Evolutionary conservation across 2,797 vertebrate species (phyloP).

Genomic region (Anableps anableps): DNA sequence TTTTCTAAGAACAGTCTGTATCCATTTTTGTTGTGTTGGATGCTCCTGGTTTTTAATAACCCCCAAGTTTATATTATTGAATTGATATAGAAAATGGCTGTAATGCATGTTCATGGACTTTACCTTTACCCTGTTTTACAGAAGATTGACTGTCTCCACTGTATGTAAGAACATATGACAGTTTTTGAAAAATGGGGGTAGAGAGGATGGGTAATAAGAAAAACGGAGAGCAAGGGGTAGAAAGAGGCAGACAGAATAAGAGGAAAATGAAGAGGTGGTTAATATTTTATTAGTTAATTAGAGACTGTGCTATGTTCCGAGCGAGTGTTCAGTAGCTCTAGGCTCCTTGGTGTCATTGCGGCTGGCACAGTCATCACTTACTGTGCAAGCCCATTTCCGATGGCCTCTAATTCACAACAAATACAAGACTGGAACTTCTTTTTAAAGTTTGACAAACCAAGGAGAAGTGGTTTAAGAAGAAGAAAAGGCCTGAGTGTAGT

Average conservation of each 20-base stretch:
- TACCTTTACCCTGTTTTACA: constrained; percentile 13
- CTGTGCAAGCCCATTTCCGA: constrained; percentile 69
- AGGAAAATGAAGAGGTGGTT: constrained; percentile 76
- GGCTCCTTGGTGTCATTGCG: constrained; percentile 76
- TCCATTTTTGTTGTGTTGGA: constrained; percentile 4
- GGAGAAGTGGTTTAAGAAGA: background rate
- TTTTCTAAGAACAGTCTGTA: background rate
- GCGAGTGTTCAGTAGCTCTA: constrained; percentile 72
- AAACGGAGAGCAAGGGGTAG: constrained; percentile 47
- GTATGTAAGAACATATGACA: constrained; percentile 30
- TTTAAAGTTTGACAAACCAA: constrained; percentile 7
- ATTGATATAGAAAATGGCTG: constrained; percentile 16
- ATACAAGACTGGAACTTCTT: constrained; percentile 43
- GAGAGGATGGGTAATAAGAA: constrained; percentile 67
- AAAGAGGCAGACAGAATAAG: constrained; percentile 61
- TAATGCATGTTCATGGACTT: constrained; percentile 2
- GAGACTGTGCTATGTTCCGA: constrained; percentile 70
- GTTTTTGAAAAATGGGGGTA: constrained; percentile 54
- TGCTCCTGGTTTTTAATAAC: constrained; percentile 13
- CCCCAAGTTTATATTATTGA: background rate
- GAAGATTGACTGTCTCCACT: constrained; percentile 34
- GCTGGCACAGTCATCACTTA: constrained; percentile 78
- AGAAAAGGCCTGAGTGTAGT: background rate
- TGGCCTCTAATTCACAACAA: constrained; percentile 57
- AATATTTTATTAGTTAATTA: constrained; percentile 86